Evolutionary conservation across 2,113 vertebrate genomes (phyloP), one percentile per base, ranked within the genome.

Genomic region (Hippoglossus stenolepis): DNA sequence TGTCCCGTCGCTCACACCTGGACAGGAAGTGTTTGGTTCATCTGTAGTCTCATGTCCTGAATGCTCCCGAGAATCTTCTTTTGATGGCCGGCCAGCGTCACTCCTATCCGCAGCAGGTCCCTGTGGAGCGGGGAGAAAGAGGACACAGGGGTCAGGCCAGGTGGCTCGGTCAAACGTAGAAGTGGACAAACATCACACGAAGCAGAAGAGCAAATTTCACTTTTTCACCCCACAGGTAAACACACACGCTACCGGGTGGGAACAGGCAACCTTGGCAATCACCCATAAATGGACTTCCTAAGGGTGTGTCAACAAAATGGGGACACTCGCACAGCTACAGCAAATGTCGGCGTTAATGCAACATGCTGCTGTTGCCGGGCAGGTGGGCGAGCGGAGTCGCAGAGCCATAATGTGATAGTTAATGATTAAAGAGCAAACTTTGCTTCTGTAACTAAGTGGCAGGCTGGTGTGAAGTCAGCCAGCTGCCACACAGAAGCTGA

Each of bases 51-150:
- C 98, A 99, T 99, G 94, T 99, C 97, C 95, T 99, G 98, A 95
- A 99, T 98, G 92, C 98, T 99, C 94, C 97, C 96, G 26, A 99
- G 95, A 81, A 99, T 99, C 94, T 99, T 99, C 94, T 99, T 99
- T 94, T 99, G 98, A 91, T 99, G 98, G 60, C 98, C 98, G 1
- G 98, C 98, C 93, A 99, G 89, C 15, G 97, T 99, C 87, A 99
- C 98, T 24, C 98, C 98, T 93, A 99, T 99, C 93, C 98, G 96
- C 88, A 99, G 95, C 87, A 99, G 92, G 91, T 99, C 98, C 90
- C 98, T 99, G 93, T 20, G 79, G 17, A 24, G 43, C 4, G 51
- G 82, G 20, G 75, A 59, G 60, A 63, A 31, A 45, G 24, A 70
- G 56, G 18, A 40, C 5, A 45, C 21, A 24, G 77, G 47, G 72